These are phyloP conservation scores for Acipenser ruthenus DNA, from an alignment of 2,797 vertebrate species.

Conservation along the genomic window DNA sequence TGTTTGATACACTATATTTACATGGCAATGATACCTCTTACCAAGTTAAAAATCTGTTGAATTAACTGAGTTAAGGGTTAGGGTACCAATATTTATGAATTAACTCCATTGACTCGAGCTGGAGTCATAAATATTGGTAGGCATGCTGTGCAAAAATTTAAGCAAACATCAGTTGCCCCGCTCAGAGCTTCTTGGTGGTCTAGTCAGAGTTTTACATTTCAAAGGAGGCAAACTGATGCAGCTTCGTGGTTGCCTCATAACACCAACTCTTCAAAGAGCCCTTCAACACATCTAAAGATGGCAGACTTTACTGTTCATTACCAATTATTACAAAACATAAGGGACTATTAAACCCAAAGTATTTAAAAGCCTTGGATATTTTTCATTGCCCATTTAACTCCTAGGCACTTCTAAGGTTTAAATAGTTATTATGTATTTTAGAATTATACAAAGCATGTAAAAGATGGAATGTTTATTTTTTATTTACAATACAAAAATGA, in stretches of 20 bases:
- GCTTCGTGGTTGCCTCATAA: conserved; percentile 50
- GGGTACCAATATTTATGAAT: too few relatives aligned
- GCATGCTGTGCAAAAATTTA: neutral
- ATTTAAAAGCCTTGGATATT: neutral
- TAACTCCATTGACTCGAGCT: too few relatives aligned
- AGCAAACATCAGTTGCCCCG: conserved; percentile 25
- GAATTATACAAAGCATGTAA: too few relatives aligned
- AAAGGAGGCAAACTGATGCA: conserved; percentile 41
- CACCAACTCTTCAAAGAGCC: conserved; percentile 41
- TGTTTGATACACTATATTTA: too few relatives aligned
- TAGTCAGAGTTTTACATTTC: conserved; percentile 50
- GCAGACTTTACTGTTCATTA: conserved; percentile 27
- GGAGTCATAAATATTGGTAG: neutral
- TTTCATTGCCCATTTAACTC: too few relatives aligned
- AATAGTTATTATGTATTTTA: too few relatives aligned
- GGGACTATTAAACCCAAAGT: neutral
- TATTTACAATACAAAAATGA: too few relatives aligned
- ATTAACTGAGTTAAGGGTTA: too few relatives aligned
- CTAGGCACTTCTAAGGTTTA: too few relatives aligned
- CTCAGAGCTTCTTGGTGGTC: conserved; percentile 43
- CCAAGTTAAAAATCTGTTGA: too few relatives aligned
- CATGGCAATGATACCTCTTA: too few relatives aligned
- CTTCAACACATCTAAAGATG: conserved; percentile 36
- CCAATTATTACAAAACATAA: conserved; percentile 25
- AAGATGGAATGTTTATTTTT: too few relatives aligned